Conservation (phyloP, 1,140 invertebrate genomes). For the Drosophila bipectinata region DNA sequence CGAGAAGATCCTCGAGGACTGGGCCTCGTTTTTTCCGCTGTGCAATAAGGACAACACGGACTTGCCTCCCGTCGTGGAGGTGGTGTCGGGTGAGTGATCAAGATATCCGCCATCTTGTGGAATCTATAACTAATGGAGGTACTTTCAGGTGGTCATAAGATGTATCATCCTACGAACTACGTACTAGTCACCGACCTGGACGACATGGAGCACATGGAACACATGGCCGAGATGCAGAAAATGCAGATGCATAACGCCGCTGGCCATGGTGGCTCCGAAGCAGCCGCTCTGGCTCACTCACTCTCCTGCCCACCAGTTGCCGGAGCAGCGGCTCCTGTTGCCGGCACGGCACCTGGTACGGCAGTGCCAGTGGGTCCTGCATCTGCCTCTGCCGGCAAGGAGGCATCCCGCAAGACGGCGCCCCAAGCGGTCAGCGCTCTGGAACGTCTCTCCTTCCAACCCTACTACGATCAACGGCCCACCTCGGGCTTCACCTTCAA, state of each 20-base stretch:
- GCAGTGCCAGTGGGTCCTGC: slow-evolving; percentile 52
- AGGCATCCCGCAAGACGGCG: slow-evolving; percentile 45
- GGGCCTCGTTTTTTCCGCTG: slow-evolving; percentile 96
- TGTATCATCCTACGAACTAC: slow-evolving; percentile 97
- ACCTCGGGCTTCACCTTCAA: slow-evolving; percentile 83
- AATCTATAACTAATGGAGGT: background rate
- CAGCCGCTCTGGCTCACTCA: slow-evolving; percentile 49
- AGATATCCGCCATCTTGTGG: too few relatives aligned
- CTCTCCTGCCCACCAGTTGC: slow-evolving; percentile 60
- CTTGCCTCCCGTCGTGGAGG: slow-evolving; percentile 89
- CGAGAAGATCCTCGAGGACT: slow-evolving; percentile 94
- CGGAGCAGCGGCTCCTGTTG: slow-evolving; percentile 5
- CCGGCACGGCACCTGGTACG: background rate
- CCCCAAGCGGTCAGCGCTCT: slow-evolving; percentile 64
- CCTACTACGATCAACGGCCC: slow-evolving; percentile 77
- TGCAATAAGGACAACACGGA: slow-evolving; percentile 86
- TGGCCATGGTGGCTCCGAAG: slow-evolving; percentile 42
- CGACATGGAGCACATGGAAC: slow-evolving; percentile 85
- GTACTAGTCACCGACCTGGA: slow-evolving; percentile 96
- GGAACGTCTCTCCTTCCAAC: slow-evolving; percentile 74
- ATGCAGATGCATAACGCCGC: slow-evolving; percentile 39
- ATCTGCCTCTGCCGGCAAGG: slow-evolving; percentile 23
- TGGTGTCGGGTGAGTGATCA: slow-evolving; percentile 86
- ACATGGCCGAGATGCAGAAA: slow-evolving; percentile 61
- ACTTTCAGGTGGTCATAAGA: slow-evolving; percentile 90